These are phyloP conservation scores for Auanema sp. DNA, from an alignment of 2,888 invertebrate species.

Conservation along the genomic window DNA sequence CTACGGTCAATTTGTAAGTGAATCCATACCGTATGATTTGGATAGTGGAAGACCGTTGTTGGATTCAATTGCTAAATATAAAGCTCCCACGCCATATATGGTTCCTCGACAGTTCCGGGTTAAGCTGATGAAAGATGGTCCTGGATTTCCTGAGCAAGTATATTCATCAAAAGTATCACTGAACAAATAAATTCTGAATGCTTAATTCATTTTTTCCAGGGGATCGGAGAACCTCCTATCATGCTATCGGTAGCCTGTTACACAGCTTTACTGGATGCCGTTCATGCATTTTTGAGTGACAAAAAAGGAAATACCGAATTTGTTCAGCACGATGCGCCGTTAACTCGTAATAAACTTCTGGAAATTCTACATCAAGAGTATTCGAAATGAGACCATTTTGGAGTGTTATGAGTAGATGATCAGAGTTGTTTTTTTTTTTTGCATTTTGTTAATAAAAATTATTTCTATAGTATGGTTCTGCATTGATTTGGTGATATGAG, in stretches of 20 bases:
- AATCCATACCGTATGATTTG: constrained; percentile 13
- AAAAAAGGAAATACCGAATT: neutral
- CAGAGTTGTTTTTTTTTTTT: too few species aligned
- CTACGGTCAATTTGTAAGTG: constrained; percentile 73
- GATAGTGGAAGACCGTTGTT: constrained; percentile 71
- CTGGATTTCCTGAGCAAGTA: constrained; percentile 81
- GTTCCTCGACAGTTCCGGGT: constrained; percentile 89
- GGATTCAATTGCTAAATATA: constrained; percentile 86
- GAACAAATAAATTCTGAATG: neutral
- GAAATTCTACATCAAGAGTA: neutral
- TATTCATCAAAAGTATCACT: constrained; percentile 82
- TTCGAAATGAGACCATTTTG: too few species aligned
- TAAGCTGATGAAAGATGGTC: constrained; percentile 81
- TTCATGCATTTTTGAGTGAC: constrained; percentile 65
- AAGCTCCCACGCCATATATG: constrained; percentile 86
- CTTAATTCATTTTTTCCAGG: constrained; percentile 21
- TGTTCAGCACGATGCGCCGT: constrained; percentile 18
- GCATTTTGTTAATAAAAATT: too few species aligned
- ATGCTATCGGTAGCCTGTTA: constrained; percentile 73
- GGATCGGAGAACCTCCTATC: constrained; percentile 50
- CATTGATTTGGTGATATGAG: too few species aligned
- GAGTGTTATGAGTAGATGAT: too few species aligned
- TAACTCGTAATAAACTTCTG: constrained; percentile 17
- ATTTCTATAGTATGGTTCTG: too few species aligned
- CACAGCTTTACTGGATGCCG: constrained; percentile 82